Evolutionary conservation across 2,888 invertebrate species (phyloP), one percentile per base, ranked within the genome.

Genomic region (Chrysodeixis includens): DNA sequence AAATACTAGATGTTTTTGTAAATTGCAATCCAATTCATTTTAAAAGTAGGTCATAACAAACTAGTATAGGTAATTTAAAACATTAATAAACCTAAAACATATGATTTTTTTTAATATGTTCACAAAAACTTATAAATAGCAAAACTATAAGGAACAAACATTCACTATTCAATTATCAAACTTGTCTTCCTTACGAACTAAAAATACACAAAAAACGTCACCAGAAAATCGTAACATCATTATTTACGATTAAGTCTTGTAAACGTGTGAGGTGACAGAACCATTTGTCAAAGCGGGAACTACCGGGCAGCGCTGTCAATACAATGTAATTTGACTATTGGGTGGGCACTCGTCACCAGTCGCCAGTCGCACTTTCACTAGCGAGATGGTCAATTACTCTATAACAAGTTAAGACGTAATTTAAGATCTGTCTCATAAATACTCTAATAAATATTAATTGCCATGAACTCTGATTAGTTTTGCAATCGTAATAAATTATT

Each of bases 281-380:
- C 30, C 64, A 52, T 56, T 22, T 58, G 35, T 56, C 57, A 58
- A 51, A 40, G 20, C 16, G 14, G n/a, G 10, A 46, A 59, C 64
- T 63, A 56, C 63, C 69, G 46, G 64, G 55, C 8, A 1, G 2
- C 10, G 10, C 46, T 10, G 8, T 52, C 46, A 20, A 56, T 57
- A 62, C 16, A 32, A 30, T 20, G 46, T 49, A 20, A 49, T 49
- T 65, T 40, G 4, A 20, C 20, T 9, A 49, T 49, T 65, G 40
- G 59, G 56, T 64, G 56, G 59, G 30, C 58, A 68, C 12, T 26
- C 14, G 44, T 62, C 53, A 35, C 12, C 52, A 46, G 32, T 30
- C 35, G 49, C 12, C 52, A 46, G 32, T 30, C 35, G 49, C 62
- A 56, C 69, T 63, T 69, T 69, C 63, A 51, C 63, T 44, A n/a